phyloP scores from a whole-genome alignment of 2,888 invertebrate species.

The Cremastinae sp. region DNA sequence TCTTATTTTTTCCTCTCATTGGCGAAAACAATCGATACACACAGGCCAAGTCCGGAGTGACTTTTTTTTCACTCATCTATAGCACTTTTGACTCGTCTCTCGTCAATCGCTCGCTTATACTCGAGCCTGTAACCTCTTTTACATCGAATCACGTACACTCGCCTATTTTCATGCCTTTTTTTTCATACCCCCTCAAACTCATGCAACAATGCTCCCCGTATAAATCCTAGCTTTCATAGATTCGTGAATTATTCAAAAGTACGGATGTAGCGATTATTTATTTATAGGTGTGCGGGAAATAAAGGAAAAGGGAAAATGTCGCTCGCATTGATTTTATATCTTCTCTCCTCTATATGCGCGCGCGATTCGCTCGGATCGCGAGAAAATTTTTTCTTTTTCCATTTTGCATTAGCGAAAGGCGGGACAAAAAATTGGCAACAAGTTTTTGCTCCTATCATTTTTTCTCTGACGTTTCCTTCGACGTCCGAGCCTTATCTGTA shows the following conservation, averaged over 20 bases:
- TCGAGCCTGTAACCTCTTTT: slow-evolving; percentile 10
- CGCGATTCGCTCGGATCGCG: background rate
- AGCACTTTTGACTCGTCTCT: slow-evolving; percentile 18
- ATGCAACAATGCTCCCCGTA: slow-evolving; percentile 41
- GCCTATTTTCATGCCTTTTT: background rate
- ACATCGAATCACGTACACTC: slow-evolving; percentile 3
- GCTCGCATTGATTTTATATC: slow-evolving; percentile 48
- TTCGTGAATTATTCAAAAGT: slow-evolving; percentile 53
- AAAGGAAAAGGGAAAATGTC: slow-evolving; percentile 38
- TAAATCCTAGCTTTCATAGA: slow-evolving; percentile 50
- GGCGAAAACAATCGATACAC: slow-evolving; percentile 52
- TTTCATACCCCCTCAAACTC: slow-evolving; percentile 12
- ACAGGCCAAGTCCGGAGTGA: slow-evolving; percentile 17
- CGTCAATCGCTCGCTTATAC: background rate
- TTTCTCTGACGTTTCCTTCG: too few species aligned
- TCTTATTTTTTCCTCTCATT: slow-evolving; percentile 22
- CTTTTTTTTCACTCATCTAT: slow-evolving; percentile 16
- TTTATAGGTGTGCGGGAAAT: slow-evolving; percentile 49
- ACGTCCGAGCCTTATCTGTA: too few species aligned
- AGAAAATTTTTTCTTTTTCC: too few species aligned
- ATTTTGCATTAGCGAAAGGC: too few species aligned
- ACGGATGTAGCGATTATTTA: slow-evolving; percentile 41
- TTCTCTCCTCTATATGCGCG: background rate
- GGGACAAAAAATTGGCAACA: too few species aligned
- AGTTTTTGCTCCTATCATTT: too few species aligned